phyloP scores from a whole-genome alignment of 2,113 vertebrate genomes.

The Empidonax alnorum region DNA sequence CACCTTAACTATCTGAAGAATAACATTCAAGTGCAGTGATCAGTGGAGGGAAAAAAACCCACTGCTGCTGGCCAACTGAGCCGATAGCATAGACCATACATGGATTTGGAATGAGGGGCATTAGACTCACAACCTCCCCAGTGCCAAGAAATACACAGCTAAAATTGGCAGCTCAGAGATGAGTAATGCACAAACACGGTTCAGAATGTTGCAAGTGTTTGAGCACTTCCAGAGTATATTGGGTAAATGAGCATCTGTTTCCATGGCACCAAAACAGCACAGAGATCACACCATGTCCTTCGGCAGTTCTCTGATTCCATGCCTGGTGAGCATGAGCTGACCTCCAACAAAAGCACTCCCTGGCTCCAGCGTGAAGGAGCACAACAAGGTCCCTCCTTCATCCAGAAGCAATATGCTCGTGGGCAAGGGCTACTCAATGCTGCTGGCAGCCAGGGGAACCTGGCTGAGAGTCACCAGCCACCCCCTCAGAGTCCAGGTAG shows the following conservation, averaged over 20 bases:
- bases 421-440: background rate
- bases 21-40: background rate
- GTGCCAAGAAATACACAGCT: conserved; percentile 70
- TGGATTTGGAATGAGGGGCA: conserved; percentile 73
- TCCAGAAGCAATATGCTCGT: fast-evolving
- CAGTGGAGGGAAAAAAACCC: background rate
- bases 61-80: background rate
- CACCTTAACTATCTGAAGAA: conserved; percentile 27
- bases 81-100: conserved; percentile 62
- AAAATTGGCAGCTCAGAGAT: conserved; percentile 57
- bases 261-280: conserved; percentile 42
- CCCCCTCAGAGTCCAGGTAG: fast-evolving
- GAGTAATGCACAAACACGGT: conserved; percentile 57
- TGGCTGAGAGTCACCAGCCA: background rate
- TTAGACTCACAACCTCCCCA: background rate
- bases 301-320: background rate
- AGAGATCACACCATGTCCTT: background rate
- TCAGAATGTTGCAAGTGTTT: background rate
- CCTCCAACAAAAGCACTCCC: background rate
- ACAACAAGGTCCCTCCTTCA: fast-evolving
- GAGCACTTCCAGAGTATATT: conserved; percentile 16
- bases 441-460: background rate
- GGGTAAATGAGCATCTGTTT: conserved; percentile 55
- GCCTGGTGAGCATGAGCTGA: background rate
- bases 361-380: background rate